Percentiles rank a stretch among this genome's conserved stretches.
These are phyloP conservation scores for Octopus bimaculoides DNA, from an alignment of 1,140 invertebrate species.

Conservation along the genomic window DNA sequence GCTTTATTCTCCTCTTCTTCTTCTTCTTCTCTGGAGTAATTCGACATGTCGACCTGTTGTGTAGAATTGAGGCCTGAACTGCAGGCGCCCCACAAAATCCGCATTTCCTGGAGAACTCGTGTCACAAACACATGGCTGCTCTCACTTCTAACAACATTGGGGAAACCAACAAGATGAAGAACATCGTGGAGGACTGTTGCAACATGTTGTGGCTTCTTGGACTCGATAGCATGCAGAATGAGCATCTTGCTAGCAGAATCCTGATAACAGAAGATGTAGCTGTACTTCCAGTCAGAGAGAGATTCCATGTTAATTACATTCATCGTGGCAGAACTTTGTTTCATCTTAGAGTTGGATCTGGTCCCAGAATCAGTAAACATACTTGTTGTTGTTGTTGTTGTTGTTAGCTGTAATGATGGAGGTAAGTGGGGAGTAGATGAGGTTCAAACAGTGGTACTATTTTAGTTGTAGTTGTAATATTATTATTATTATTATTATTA, in stretches of 20 bases:
- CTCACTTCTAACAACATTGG: not conserved
- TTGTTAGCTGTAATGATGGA: too few species aligned
- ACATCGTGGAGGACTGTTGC: not conserved
- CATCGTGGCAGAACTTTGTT: not conserved
- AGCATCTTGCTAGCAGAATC: not conserved
- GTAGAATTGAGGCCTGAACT: not conserved
- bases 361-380: too few species aligned
- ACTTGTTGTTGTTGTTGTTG: too few species aligned
- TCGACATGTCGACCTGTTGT: not conserved
- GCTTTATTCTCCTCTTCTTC: not conserved
- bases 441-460: not conserved
- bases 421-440: too few species aligned
- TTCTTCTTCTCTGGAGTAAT: not conserved
- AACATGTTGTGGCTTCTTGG: not conserved
- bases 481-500: not conserved
- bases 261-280: slow-evolving; percentile 1
- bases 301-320: not conserved
- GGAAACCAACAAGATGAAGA: not conserved
- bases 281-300: not conserved
- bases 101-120: not conserved
- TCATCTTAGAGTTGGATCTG: too few species aligned
- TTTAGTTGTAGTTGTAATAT: not conserved
- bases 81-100: not conserved
- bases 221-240: not conserved
- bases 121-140: not conserved